Evolutionary conservation across 2,888 invertebrate genomes (phyloP), one percentile per base, ranked within the genome.

Genomic region (Agrenia bidenticulata): DNA sequence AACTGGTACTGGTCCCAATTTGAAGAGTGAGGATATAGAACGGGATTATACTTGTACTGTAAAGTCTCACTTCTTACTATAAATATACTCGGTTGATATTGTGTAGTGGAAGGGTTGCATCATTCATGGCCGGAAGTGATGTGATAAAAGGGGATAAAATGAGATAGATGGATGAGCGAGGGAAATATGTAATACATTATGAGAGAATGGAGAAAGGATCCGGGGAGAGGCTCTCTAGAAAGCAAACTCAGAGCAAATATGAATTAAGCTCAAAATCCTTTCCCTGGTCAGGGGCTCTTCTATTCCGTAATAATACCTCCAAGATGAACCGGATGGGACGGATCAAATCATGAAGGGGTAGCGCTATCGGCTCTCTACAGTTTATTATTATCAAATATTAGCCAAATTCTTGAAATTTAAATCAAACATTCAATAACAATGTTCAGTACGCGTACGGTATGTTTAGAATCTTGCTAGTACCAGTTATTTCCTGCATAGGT

Each of bases 121-220:
- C 5, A 23, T 24, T 23, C 54, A 32, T 24, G 54, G 24, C 54
- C 54, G 54, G 54, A 54, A 54, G 54, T 54, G 54, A 54, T 54
- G 27, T 32, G 54, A 54, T 54, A 54, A 54, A 27, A 21, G 21
- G 54, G 32, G 19, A 51, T 13, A 4, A 7, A 24, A 24, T 4
- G 23, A 45, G 45, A 19, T 19, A 51, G 21, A 24, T 21, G 51
- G 23, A 24, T 23, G 17, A 24, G 51, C 7, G 24, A 13, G 51
- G 51, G 51, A 51, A 51, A 51, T 51, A 51, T 51, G 17, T 21
- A 23, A 17, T 51, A 51, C 51, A 23, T 51, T 51, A 51, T 4
- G 51, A 51, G 51, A 23, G 21, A 51, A 21, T 13, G 13, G 32
- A 24, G 23, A 51, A 51, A 51, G 45, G 19, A 21, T 51, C 51